Percentiles rank a stretch among this genome's conserved stretches.
Conservation (phyloP, 1,140 invertebrate species). For the Caerostris extrusa region DNA sequence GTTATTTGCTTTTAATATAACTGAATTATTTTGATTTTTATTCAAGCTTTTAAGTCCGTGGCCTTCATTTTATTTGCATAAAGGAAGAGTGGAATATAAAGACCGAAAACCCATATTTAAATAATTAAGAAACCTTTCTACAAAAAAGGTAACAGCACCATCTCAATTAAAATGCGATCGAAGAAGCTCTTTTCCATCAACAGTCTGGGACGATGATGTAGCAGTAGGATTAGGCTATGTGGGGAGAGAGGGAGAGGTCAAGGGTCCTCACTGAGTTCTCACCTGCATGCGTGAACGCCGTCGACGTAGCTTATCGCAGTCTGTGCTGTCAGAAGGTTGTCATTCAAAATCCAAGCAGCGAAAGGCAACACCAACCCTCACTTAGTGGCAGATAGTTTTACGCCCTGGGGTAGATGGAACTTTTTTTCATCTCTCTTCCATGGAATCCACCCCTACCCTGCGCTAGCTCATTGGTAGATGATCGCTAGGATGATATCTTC, state of each 20-base stretch:
- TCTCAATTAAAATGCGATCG: not conserved
- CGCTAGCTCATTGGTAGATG: conserved; percentile 3
- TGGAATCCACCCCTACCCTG: not conserved
- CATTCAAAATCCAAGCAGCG: conserved; percentile 71
- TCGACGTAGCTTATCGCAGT: conserved; percentile 50
- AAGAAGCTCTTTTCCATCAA: not conserved
- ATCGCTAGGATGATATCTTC: conserved; percentile 26
- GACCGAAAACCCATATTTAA: too few relatives aligned
- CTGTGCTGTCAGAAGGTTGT: conserved; percentile 55
- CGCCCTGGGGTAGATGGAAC: conserved; percentile 38
- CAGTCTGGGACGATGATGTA: not conserved
- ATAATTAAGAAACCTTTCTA: too few relatives aligned
- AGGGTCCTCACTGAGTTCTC: conserved; percentile 53
- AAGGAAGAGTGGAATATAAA: too few relatives aligned
- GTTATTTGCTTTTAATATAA: too few relatives aligned
- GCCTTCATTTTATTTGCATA: too few relatives aligned
- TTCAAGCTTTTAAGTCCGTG: too few relatives aligned
- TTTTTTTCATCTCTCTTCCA: not conserved
- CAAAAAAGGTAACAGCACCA: too few relatives aligned
- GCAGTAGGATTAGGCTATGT: not conserved
- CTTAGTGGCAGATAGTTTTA: conserved; percentile 66
- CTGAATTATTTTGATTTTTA: too few relatives aligned
- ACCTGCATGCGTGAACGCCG: conserved; percentile 67
- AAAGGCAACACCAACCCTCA: conserved; percentile 63
- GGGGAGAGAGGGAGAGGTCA: not conserved